Evolutionary conservation across 1,140 invertebrate species (phyloP), one percentile per base, ranked within the genome.

Genomic region (Atta colombica): DNA sequence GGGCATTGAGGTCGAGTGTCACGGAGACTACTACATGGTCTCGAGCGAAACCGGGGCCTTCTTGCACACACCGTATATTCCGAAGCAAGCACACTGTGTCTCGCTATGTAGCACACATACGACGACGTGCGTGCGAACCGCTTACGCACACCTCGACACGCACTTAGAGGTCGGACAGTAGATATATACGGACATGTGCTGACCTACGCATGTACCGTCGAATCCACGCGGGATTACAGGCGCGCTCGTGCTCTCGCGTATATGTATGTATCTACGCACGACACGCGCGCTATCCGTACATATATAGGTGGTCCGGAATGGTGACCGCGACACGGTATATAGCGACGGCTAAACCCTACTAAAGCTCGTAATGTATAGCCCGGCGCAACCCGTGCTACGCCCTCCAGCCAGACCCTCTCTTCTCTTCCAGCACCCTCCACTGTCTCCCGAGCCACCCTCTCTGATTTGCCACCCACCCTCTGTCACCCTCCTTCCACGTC

Each of bases 341-440:
- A 90, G 90, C 90, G 86, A 91, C 77, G 85, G 90, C 91, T 93
- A 93, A 93, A 92, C 92, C 90, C 93, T 90, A 89, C 89, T 92
- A 94, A 94, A 93, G 92, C 93, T 91, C 91, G 90, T 93, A 93
- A 93, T 93, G 91, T 93, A 93, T 93, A 93, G 93, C 91, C 86
- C 74, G 84, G 88, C 81, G 66, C 87, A 91, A 89, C 89, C 87
- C 90, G 87, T 91, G 87, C 87, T 91, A 91, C 89, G 87, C 89
- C 89, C 90, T 89, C 88, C 89, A 80, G 80, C 87, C 89, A 81
- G 87, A 88, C 82, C 80, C 87, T 80, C 65, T 58, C 80, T 45
- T 81, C 55, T 69, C 72, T 58, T 61, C 35, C 75, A 53, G 39
- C 72, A 61, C 82, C 53, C 84, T 65, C 63, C 60, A 21, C 65